Evolutionary conservation across 1,140 invertebrate species (phyloP).

Genomic region (Apis florea): DNA sequence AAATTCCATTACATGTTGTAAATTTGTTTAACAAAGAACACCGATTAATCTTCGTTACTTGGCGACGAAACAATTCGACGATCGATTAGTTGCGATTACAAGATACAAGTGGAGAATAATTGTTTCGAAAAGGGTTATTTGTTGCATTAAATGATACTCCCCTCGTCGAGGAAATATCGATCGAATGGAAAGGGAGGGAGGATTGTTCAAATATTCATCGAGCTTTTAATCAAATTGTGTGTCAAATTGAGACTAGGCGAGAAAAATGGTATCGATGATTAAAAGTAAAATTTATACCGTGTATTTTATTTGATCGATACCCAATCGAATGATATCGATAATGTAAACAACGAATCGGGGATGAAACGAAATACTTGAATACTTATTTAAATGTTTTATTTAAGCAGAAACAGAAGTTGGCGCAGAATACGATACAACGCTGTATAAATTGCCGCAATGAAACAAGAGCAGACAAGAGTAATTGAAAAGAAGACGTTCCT

Average conservation of each 20-base stretch:
- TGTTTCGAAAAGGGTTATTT: not conserved
- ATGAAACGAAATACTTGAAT: no score
- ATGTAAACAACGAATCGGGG: no score
- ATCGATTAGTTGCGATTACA: not conserved
- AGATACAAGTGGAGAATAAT: not conserved
- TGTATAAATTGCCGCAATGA: not conserved
- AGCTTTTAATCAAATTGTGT: not conserved
- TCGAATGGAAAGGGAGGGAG: not conserved
- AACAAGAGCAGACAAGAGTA: not conserved
- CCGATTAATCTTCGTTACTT: slow-evolving; percentile 2
- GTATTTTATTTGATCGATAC: no score
- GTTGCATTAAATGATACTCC: not conserved
- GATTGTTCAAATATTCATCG: slow-evolving; percentile 12
- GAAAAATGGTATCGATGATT: not conserved
- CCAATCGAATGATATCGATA: no score
- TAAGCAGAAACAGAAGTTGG: not conserved
- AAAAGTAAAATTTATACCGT: not conserved
- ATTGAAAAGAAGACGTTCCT: not conserved
- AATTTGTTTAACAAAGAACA: not conserved
- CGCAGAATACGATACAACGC: not conserved
- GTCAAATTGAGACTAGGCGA: not conserved
- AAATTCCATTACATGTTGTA: no score
- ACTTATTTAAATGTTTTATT: no score
- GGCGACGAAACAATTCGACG: not conserved
- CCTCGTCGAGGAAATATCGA: not conserved